These are phyloP conservation scores for Actinemys pallida DNA, from an alignment of 2,113 vertebrate species.

Conservation along the genomic window DNA sequence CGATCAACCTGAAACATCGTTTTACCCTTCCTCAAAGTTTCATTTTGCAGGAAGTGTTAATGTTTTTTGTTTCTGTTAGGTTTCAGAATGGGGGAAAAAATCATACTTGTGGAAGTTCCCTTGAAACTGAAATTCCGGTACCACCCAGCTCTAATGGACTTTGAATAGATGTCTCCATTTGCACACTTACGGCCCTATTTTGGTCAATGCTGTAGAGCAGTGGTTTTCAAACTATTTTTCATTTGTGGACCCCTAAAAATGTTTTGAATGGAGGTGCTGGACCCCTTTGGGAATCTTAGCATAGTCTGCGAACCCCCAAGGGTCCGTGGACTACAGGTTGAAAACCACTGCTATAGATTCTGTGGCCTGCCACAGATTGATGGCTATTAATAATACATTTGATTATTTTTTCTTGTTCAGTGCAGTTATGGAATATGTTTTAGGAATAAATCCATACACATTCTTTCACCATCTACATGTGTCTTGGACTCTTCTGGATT, in stretches of 20 bases:
- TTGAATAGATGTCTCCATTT: background rate
- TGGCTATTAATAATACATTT: fast-evolving
- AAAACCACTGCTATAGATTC: background rate
- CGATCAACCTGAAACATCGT: background rate
- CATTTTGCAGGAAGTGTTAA: background rate
- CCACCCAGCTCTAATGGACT: background rate
- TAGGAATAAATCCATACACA: fast-evolving
- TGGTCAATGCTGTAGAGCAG: background rate
- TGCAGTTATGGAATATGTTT: background rate
- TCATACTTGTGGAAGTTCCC: background rate
- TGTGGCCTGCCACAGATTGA: background rate
- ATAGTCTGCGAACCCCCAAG: background rate
- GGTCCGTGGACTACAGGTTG: background rate
- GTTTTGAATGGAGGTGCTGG: background rate
- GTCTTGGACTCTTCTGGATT: background rate
- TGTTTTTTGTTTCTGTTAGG: background rate
- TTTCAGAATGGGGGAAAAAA: background rate
- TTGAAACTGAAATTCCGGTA: background rate
- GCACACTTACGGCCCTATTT: background rate
- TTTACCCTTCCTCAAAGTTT: background rate
- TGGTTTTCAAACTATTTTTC: background rate
- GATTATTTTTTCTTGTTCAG: background rate
- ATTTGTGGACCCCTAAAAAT: background rate
- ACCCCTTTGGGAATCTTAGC: background rate
- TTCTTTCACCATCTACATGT: fast-evolving